phyloP scores from a whole-genome alignment of 2,888 invertebrate genomes.

The Synanthedon andrenaeformis region DNA sequence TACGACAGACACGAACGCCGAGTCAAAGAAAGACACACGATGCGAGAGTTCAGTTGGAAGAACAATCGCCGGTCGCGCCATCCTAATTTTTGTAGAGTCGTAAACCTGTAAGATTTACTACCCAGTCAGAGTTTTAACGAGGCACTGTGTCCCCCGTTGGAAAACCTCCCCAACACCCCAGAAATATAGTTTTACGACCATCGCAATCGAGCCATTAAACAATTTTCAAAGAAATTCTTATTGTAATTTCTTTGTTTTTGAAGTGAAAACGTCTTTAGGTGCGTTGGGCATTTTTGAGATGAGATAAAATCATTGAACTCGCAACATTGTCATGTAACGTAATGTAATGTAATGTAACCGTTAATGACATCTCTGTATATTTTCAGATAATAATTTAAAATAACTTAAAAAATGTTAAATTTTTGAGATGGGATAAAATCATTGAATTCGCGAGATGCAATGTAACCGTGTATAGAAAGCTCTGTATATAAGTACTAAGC shows the following conservation, averaged over 20 bases:
- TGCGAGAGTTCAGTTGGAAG: background rate
- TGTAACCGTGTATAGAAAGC: too few species aligned
- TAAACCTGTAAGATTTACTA: conserved; percentile 63
- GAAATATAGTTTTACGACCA: conserved; percentile 59
- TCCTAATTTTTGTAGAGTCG: conserved; percentile 59
- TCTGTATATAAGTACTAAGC: too few species aligned
- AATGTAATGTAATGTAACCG: too few species aligned
- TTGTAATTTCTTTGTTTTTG: conserved; percentile 4
- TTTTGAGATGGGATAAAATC: too few species aligned
- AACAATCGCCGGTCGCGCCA: conserved; percentile 8
- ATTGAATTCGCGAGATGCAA: too few species aligned
- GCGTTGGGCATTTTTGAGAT: too few species aligned
- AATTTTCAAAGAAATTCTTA: conserved; percentile 26
- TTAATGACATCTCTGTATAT: too few species aligned
- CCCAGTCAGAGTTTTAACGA: conserved; percentile 59
- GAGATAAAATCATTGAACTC: too few species aligned
- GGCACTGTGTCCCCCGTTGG: conserved; percentile 30
- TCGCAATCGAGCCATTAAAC: conserved; percentile 50
- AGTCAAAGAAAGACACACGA: background rate
- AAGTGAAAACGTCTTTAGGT: too few species aligned
- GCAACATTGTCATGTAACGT: too few species aligned
- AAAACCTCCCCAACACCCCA: conserved; percentile 22
- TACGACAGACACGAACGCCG: background rate
- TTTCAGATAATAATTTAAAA: too few species aligned
- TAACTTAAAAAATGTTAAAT: too few species aligned